Base-by-base conservation (phyloP, 2,888 invertebrate genomes). In the Mayetiola destructor region DNA sequence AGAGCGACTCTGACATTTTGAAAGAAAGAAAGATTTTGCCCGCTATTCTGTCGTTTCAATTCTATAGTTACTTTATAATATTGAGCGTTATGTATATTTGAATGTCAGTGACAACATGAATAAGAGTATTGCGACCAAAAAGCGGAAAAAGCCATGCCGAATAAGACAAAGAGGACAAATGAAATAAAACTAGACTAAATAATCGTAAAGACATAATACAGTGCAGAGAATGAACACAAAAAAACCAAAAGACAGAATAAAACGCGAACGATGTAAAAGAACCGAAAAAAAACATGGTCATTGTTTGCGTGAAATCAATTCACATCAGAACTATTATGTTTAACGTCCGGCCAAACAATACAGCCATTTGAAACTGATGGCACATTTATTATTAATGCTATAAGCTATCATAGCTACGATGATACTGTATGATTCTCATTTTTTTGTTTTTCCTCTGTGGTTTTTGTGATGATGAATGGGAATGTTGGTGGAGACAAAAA, bases 311-410 rank as follows among this genome's bases (percentile, higher is more conserved):
- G 27, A 27, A 27, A 27, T 48, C n/a, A 14, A 48, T 48, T 48
- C 27, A 23, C 23, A n/a, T 48, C 27, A 5, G 48, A 23, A 27
- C 9, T 48, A 6, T 18, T 27, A 16, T 14, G 48, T 14, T n/a
- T 20, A 39, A 48, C 27, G 16, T 27, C n/a, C 48, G 48, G 27
- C 2, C 16, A 27, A 23, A 48, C 23, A 27, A 23, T 27, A 48
- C 48, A 48, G 48, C 48, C 23, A 48, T 48, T 48, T 48, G 48
- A 23, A n/a, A n/a, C 48, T 48, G 48, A 48, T 48, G 48, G 48
- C 48, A 48, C 48, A 16, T 27, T 48, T 48, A 48, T 48, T 48
- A 48, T 48, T 48, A 48, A 27, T 27, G 48, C 27, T 48, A 5
- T n/a, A 27, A 23, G 23, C 48, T 48, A 42, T 23, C 23, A 42